phyloP scores from a whole-genome alignment of 2,797 vertebrate genomes.

The Arnoldichthys spilopterus region DNA sequence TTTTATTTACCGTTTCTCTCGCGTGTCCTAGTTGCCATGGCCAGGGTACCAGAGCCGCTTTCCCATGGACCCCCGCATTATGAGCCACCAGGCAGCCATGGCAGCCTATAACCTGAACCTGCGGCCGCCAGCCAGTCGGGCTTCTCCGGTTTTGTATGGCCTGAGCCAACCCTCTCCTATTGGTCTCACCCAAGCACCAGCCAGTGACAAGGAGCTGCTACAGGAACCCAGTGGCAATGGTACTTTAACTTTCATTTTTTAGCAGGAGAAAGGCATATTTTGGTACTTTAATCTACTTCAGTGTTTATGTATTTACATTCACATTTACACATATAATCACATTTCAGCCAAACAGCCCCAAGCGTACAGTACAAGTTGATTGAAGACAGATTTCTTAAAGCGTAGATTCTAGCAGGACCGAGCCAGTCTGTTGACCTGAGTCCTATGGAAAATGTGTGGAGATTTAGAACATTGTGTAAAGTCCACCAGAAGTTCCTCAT shows the following conservation, averaged over 20 bases:
- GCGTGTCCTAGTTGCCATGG: slow-evolving; percentile 86
- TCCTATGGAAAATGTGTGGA: too few relatives aligned
- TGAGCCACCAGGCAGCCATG: slow-evolving; percentile 95
- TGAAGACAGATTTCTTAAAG: too few relatives aligned
- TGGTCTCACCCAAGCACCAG: slow-evolving; percentile 82
- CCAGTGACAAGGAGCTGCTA: slow-evolving; percentile 90
- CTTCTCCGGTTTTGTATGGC: slow-evolving; percentile 91
- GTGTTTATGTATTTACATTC: too few relatives aligned
- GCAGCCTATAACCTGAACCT: slow-evolving; percentile 97
- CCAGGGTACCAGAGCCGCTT: slow-evolving; percentile 96
- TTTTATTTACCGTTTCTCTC: not conserved
- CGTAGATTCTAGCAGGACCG: too few relatives aligned
- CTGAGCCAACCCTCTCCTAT: slow-evolving; percentile 91
- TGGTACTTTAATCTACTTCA: too few relatives aligned
- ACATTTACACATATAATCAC: too few relatives aligned
- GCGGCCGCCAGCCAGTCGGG: slow-evolving; percentile 90
- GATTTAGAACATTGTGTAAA: too few relatives aligned
- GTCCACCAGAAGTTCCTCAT: too few relatives aligned
- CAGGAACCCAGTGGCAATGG: slow-evolving; percentile 89
- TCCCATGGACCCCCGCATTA: slow-evolving; percentile 93
- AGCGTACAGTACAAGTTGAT: too few relatives aligned
- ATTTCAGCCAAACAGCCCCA: too few relatives aligned
- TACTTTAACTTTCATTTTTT: slow-evolving; percentile 68
- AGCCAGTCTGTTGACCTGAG: too few relatives aligned
- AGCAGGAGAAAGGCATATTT: too few relatives aligned